Base-by-base conservation (phyloP, 2,888 invertebrate genomes). In the Metopia argyrocephala region DNA sequence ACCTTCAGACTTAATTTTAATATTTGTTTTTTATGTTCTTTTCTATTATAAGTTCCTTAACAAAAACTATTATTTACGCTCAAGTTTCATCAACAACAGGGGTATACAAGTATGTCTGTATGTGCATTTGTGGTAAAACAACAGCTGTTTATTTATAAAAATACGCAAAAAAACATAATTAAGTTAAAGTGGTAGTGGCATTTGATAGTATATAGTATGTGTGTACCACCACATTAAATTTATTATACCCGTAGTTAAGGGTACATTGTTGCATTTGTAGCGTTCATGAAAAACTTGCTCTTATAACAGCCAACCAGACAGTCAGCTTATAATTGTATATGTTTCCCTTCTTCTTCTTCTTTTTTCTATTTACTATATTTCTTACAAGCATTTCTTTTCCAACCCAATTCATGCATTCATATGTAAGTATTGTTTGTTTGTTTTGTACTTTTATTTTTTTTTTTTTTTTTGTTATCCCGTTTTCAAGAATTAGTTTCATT, bases 401-500 rank as follows among this genome's bases (percentile, higher is more conserved):
- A 71, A 56, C 56, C 73, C 76, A 76, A 73, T 80, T 76, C 76
- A 71, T n/a, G n/a, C n/a, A n/a, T 76, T 71, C 38, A 62, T 57
- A 54, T 68, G 45, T 69, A n/a, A n/a, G n/a, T n/a, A n/a, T 69
- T 68, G 52, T 62, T 73, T 18, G 61, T 31, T 2, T 2, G 27
- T 28, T 23, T 57, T 3, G 12, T 25, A 2, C 15, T 38, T 38
- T 3, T 2, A 15, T 3, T 38, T 38, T 65, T 65, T 46, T 0
- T 31, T 61, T 46, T 5, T 9, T 69, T 46, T 18, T 46, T 38
- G 3, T 15, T 31, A 25, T 45, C 4, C 1, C 38, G 15, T 52
- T 46, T 57, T 23, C 62, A 70, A 73, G 71, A 76, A 80, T 80
- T 80, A 76, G 73, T 76, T 80, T 76, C 62, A 48, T 64, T 73